A percentile compares a stretch with the other conserved stretches of the same genome.
phyloP scores from a whole-genome alignment of 2,113 vertebrate species.

The Chitala chitala region DNA sequence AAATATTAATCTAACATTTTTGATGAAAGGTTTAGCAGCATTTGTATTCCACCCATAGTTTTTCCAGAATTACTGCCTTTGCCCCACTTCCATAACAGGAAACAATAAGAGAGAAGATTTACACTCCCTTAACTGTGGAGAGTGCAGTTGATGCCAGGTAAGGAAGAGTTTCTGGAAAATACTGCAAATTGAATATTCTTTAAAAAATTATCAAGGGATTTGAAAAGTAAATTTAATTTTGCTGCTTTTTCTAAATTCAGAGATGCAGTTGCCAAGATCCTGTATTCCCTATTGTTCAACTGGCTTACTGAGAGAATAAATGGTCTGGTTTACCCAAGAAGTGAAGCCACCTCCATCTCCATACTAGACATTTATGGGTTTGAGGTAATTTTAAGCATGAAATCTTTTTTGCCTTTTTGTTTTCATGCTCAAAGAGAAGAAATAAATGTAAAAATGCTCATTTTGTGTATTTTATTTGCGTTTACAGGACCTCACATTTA shows the following conservation, averaged over 20 bases:
- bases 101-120: constrained; percentile 86
- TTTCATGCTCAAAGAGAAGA: not conserved
- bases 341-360: constrained; percentile 81
- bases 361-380: constrained; percentile 97
- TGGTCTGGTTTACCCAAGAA: constrained; percentile 78
- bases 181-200: constrained; percentile 4
- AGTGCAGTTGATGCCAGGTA: constrained; percentile 94
- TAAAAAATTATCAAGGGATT: not conserved
- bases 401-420: too few species aligned
- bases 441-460: not conserved
- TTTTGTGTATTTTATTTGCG: not conserved
- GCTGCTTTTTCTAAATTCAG: constrained; percentile 48
- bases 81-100: constrained; percentile 66
- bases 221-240: not conserved
- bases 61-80: too few species aligned
- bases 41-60: too few species aligned
- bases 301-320: constrained; percentile 93
- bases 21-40: too few species aligned
- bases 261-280: constrained; percentile 96
- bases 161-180: constrained; percentile 20
- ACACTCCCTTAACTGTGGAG: constrained; percentile 87
- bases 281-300: constrained; percentile 88
- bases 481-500: constrained; percentile 63
- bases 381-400: too few species aligned
- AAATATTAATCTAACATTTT: not conserved